Conservation (phyloP, 1,140 invertebrate species). For the Trichonephila clavata region DNA sequence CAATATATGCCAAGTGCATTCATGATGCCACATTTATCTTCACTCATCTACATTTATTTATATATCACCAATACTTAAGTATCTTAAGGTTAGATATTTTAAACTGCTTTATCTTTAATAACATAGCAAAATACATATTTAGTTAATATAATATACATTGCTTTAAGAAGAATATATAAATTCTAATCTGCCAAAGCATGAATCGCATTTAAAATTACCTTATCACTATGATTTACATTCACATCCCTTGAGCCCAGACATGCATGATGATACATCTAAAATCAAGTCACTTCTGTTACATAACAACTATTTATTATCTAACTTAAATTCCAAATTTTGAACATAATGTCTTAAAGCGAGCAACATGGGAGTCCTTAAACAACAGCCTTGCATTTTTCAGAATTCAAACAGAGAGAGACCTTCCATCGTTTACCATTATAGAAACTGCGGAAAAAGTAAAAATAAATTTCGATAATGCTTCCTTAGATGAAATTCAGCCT, state of each 20-base stretch:
- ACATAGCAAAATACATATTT: too few species aligned
- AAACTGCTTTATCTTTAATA: too few species aligned
- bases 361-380: neutral
- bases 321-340: neutral
- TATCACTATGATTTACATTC: neutral
- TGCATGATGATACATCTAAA: neutral
- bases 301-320: neutral
- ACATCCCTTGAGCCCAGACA: neutral
- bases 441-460: slow-evolving; percentile 4
- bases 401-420: neutral
- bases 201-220: too few species aligned
- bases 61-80: too few species aligned
- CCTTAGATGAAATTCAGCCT: slow-evolving; percentile 50
- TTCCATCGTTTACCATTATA: slow-evolving; percentile 14
- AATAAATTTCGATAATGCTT: slow-evolving; percentile 60
- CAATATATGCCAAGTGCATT: too few species aligned
- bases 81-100: too few species aligned
- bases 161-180: too few species aligned
- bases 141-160: too few species aligned
- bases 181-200: too few species aligned
- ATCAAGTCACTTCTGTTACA: neutral
- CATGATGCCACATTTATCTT: too few species aligned
- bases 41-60: too few species aligned
- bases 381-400: neutral
- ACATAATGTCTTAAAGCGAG: neutral